Percentiles rank a stretch among this genome's conserved stretches.
phyloP scores from a whole-genome alignment of 2,888 invertebrate genomes.

The Chesias legatella region DNA sequence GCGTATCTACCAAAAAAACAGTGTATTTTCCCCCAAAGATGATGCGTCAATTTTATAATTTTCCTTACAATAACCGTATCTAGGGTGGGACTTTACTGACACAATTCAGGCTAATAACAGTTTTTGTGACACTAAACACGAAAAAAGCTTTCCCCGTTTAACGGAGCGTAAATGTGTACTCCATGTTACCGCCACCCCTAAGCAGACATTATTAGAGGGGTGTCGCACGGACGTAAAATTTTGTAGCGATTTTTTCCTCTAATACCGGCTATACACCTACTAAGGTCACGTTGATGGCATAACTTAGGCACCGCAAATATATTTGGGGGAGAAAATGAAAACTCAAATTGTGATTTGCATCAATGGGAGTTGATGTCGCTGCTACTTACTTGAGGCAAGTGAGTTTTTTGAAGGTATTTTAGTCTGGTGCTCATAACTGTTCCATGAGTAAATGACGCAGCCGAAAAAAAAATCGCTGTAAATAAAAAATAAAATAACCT shows the following conservation, averaged over 20 bases:
- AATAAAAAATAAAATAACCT: too few species aligned
- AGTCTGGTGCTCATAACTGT: too few species aligned
- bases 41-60: slow-evolving; percentile 34
- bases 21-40: slow-evolving; percentile 21
- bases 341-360: slow-evolving; percentile 34
- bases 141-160: slow-evolving; percentile 79
- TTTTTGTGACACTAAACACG: slow-evolving; percentile 80
- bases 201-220: slow-evolving; percentile 79
- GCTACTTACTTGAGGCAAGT: slow-evolving; percentile 14
- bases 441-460: too few species aligned
- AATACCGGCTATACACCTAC: slow-evolving; percentile 56
- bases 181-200: slow-evolving; percentile 76
- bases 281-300: slow-evolving; percentile 66
- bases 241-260: slow-evolving; percentile 74
- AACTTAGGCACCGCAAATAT: slow-evolving; percentile 48
- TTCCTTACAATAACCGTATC: slow-evolving; percentile 37
- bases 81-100: slow-evolving; percentile 46
- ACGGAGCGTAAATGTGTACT: slow-evolving; percentile 80
- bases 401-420: slow-evolving; percentile 10
- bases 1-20: slow-evolving; percentile 12
- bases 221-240: slow-evolving; percentile 73
- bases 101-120: slow-evolving; percentile 78
- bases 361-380: slow-evolving; percentile 22
- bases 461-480: too few species aligned
- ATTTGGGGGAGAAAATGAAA: slow-evolving; percentile 41